These are phyloP conservation scores for Ephialtes manifestator DNA, from an alignment of 2,888 invertebrate genomes.

Conservation along the genomic window DNA sequence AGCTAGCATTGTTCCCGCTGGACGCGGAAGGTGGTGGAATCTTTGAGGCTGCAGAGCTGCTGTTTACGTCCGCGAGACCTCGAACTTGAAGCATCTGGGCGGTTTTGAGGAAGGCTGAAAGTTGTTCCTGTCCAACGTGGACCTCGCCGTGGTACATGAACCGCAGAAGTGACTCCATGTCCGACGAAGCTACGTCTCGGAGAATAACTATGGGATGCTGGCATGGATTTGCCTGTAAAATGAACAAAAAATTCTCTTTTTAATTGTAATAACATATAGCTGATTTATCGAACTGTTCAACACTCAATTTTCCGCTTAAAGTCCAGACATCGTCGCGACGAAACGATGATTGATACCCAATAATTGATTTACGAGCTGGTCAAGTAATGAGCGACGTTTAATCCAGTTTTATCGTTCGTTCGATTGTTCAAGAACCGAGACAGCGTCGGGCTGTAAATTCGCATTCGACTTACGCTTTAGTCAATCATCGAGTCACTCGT, in stretches of 20 bases:
- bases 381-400: constrained; percentile 72
- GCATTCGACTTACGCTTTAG: background rate
- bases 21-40: constrained; percentile 79
- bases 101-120: constrained; percentile 94
- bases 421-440: constrained; percentile 23
- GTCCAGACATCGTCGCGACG: background rate
- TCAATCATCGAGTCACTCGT: constrained; percentile 38
- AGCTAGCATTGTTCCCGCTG: constrained; percentile 89
- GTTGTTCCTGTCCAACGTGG: constrained; percentile 94
- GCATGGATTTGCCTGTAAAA: constrained; percentile 92
- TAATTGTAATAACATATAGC: background rate
- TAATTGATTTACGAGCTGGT: constrained; percentile 72
- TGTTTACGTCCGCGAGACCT: constrained; percentile 93
- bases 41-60: constrained; percentile 83
- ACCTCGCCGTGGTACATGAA: constrained; percentile 98
- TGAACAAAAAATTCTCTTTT: background rate
- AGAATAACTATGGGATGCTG: constrained; percentile 96
- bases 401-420: constrained; percentile 70
- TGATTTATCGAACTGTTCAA: background rate
- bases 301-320: background rate
- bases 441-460: constrained; percentile 42
- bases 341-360: constrained; percentile 37
- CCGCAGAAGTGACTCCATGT: constrained; percentile 94
- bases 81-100: constrained; percentile 95
- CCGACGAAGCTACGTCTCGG: constrained; percentile 94